These are phyloP conservation scores for Crambe crambe DNA, from an alignment of 37 sponge, comb jelly and placozoan species.

Conservation along the genomic window DNA sequence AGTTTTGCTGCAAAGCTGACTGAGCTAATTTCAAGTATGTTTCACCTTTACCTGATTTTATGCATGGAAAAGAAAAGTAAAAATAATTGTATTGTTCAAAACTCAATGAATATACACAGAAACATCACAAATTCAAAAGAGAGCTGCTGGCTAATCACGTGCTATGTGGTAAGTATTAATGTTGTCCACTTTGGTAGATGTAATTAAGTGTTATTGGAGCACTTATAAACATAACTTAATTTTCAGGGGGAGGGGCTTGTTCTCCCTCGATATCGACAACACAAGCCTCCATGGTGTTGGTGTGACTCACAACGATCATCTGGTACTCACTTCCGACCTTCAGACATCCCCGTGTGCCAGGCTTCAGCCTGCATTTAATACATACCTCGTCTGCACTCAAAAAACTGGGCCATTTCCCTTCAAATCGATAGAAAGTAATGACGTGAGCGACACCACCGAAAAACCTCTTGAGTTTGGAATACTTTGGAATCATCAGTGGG, in stretches of 20 bases:
- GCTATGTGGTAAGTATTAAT: no score
- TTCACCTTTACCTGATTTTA: conserved; percentile 59
- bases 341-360: conserved; percentile 9
- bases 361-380: not conserved
- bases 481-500: conserved; percentile 4
- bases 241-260: no score
- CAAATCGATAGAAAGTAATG: not conserved
- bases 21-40: conserved; percentile 31
- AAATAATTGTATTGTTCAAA: no score
- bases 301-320: not conserved
- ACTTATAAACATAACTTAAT: no score
- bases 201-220: no score
- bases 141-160: no score
- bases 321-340: not conserved
- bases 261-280: no score
- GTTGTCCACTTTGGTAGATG: no score
- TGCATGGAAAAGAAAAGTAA: not conserved
- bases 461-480: conserved; percentile 1
- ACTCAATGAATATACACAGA: no score
- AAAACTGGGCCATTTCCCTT: conserved; percentile 9
- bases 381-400: conserved; percentile 3
- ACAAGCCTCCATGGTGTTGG: conserved; percentile 1
- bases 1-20: conserved; percentile 26
- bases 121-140: no score
- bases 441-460: conserved; percentile 1